Evolutionary conservation across 2,113 vertebrate species (phyloP).

Genomic region (Athene noctua): DNA sequence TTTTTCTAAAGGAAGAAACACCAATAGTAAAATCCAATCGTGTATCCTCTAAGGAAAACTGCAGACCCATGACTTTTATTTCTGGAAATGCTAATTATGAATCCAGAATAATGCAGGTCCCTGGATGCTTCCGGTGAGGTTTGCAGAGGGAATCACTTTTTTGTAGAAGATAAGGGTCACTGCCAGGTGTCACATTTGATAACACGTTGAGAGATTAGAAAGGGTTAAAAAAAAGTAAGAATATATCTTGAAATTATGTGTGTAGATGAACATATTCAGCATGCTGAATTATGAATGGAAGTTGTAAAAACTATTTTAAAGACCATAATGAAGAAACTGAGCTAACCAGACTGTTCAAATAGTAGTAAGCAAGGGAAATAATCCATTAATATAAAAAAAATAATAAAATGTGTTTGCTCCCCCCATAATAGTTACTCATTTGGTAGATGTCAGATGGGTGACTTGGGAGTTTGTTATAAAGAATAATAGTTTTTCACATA

Average conservation of each 20-base stretch:
- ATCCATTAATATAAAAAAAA: not conserved
- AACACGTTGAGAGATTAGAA: not conserved
- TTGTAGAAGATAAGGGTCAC: not conserved
- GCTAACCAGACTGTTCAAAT: not conserved
- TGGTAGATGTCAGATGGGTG: not conserved
- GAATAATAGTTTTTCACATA: not conserved
- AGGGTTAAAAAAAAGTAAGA: not conserved
- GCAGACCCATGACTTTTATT: not conserved
- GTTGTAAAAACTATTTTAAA: not conserved
- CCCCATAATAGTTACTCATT: not conserved
- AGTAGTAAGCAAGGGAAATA: not conserved
- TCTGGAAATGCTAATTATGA: not conserved
- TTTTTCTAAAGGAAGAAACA: not conserved
- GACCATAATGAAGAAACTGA: not conserved
- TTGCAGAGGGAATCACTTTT: not conserved
- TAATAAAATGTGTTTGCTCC: not conserved
- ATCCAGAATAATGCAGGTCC: not conserved
- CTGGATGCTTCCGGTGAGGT: not conserved
- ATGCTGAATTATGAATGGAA: not conserved
- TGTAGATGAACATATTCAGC: no score
- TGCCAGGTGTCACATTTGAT: not conserved
- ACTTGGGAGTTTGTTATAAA: not conserved
- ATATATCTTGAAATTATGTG: not conserved
- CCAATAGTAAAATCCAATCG: not conserved
- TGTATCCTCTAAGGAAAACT: not conserved